These are phyloP conservation scores for Lagria hirta DNA, from an alignment of 2,888 invertebrate genomes.

Conservation along the genomic window DNA sequence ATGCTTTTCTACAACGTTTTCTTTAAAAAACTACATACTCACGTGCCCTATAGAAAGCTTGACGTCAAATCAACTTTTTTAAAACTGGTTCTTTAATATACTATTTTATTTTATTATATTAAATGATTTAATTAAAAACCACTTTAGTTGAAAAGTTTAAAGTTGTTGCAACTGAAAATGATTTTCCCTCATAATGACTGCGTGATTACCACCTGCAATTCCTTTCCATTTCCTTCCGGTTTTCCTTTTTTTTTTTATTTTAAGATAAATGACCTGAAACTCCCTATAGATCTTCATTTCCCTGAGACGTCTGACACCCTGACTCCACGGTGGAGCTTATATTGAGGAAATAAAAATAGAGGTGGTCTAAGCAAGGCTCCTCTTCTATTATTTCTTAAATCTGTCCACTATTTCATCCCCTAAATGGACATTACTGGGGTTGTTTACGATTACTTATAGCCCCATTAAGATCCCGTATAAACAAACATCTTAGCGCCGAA, in stretches of 20 bases:
- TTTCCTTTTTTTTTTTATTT: conserved; percentile 5
- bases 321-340: conserved; percentile 31
- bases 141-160: too few species aligned
- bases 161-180: too few species aligned
- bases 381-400: conserved; percentile 34
- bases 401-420: conserved; percentile 32
- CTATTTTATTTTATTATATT: too few species aligned
- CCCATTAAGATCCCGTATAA: conserved; percentile 26
- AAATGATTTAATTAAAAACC: too few species aligned
- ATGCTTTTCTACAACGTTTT: too few species aligned
- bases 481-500: conserved; percentile 28
- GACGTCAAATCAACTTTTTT: too few species aligned
- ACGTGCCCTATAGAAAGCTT: too few species aligned
- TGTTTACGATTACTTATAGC: conserved; percentile 33
- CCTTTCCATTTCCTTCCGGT: conserved; percentile 31
- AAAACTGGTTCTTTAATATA: too few species aligned
- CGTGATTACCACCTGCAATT: conserved; percentile 42
- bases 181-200: too few species aligned
- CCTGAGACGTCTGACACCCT: conserved; percentile 38
- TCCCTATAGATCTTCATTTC: conserved; percentile 50
- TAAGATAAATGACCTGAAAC: conserved; percentile 47
- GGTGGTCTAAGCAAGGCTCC: conserved; percentile 28
- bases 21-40: too few species aligned
- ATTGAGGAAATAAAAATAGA: conserved; percentile 36
- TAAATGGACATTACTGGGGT: conserved; percentile 29